Evolutionary conservation across 2,888 invertebrate genomes (phyloP).

Genomic region (Chaetogeoica ovagalla): DNA sequence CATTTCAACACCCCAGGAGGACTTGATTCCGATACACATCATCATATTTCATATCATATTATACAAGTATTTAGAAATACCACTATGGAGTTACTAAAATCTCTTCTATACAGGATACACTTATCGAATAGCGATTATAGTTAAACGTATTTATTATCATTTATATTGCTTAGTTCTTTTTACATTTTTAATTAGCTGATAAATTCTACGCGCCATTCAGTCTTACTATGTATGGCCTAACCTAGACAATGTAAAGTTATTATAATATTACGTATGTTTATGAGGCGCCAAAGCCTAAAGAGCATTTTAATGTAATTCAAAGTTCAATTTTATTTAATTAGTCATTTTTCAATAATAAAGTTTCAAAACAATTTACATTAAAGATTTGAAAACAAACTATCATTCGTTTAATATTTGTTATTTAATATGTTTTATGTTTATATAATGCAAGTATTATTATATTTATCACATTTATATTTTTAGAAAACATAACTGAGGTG

Average conservation of each 20-base stretch:
- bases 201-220: conserved; percentile 39
- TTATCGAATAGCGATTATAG: conserved; percentile 31
- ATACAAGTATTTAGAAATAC: conserved; percentile 27
- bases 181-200: background rate
- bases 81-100: conserved; percentile 30
- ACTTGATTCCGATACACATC: conserved; percentile 46
- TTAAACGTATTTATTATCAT: conserved; percentile 20
- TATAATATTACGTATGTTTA: conserved; percentile 12
- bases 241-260: background rate
- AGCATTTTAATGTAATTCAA: background rate
- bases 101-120: conserved; percentile 13
- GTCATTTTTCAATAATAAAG: background rate
- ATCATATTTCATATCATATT: conserved; percentile 24
- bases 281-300: background rate
- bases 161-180: conserved; percentile 38
- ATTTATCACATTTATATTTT: conserved; percentile 18
- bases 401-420: background rate
- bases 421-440: background rate
- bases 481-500: conserved; percentile 15
- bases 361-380: background rate
- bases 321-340: background rate
- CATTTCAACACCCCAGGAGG: conserved; percentile 52
- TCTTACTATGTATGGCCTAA: conserved; percentile 25
- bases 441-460: background rate
- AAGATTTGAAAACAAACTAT: background rate